Conservation (phyloP, 2,888 invertebrate species). For the Nomada flava region DNA sequence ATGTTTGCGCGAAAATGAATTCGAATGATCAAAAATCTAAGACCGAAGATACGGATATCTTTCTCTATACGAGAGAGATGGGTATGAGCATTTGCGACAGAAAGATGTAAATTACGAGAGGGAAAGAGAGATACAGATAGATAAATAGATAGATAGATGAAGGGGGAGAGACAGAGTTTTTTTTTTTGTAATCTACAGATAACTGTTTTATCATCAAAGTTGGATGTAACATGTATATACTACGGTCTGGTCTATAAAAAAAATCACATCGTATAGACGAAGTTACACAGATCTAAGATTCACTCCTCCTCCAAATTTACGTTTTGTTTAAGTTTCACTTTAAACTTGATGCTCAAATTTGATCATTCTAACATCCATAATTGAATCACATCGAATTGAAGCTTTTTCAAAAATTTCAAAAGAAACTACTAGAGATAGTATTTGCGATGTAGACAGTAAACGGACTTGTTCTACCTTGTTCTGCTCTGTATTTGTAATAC, state of each 20-base stretch:
- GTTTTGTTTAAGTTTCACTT: slow-evolving; percentile 62
- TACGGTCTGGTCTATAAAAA: slow-evolving; percentile 63
- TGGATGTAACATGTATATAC: slow-evolving; percentile 64
- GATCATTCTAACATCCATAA: slow-evolving; percentile 65
- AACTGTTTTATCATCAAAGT: slow-evolving; percentile 67
- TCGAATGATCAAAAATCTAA: slow-evolving; percentile 44
- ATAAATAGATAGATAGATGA: slow-evolving; percentile 1
- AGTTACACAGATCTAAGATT: slow-evolving; percentile 62
- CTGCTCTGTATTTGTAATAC: slow-evolving; percentile 56
- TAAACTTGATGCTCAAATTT: slow-evolving; percentile 65
- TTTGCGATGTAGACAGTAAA: slow-evolving; percentile 59
- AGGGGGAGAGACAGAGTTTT: slow-evolving; percentile 60
- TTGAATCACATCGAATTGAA: slow-evolving; percentile 69
- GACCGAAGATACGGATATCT: slow-evolving; percentile 40
- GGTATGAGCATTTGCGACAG: slow-evolving; percentile 56
- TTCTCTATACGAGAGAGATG: slow-evolving; percentile 55
- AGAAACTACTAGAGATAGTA: slow-evolving; percentile 67
- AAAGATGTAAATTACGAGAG: slow-evolving; percentile 63
- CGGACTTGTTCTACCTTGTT: slow-evolving; percentile 62
- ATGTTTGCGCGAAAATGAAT: slow-evolving; percentile 54
- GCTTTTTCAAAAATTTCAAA: slow-evolving; percentile 65
- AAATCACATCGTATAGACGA: slow-evolving; percentile 57
- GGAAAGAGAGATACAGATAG: slow-evolving; percentile 60
- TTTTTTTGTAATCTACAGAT: slow-evolving; percentile 69
- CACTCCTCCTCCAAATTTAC: slow-evolving; percentile 51